Evolutionary conservation across 23 tunicate species (phyloP).

Genomic region (Clavelina lepadiformis): DNA sequence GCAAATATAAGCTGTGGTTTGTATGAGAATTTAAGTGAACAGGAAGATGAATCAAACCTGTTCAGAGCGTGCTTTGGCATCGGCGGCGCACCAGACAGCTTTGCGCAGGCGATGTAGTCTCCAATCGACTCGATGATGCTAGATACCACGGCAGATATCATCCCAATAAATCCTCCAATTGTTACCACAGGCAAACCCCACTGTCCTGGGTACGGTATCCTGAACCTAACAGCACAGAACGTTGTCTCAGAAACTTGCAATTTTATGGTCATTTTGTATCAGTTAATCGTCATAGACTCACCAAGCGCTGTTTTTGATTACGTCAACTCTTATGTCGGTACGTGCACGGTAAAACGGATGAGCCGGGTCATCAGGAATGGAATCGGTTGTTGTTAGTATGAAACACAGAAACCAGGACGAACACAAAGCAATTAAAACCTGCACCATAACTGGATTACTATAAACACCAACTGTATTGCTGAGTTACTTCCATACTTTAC

Average conservation of each 20-base stretch:
- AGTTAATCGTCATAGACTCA: not conserved
- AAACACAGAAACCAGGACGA: constrained; percentile 31
- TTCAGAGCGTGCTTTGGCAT: constrained; percentile 80
- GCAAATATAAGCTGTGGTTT: too few relatives aligned
- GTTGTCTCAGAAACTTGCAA: too few relatives aligned
- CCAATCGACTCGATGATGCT: constrained; percentile 87
- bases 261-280: too few relatives aligned
- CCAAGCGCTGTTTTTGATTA: constrained; percentile 38
- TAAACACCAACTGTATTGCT: not conserved
- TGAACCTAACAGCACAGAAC: too few relatives aligned
- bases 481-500: not conserved
- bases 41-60: constrained; percentile 44
- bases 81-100: constrained; percentile 49
- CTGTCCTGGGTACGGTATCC: constrained; percentile 82
- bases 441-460: not conserved
- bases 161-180: constrained; percentile 75
- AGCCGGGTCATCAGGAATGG: constrained; percentile 28
- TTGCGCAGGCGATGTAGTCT: constrained; percentile 89
- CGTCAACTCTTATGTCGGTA: constrained; percentile 23
- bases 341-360: constrained; percentile 24
- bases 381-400: constrained; percentile 34
- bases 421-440: constrained; percentile 34
- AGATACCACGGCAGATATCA: constrained; percentile 66
- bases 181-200: constrained; percentile 85
- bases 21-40: not conserved